Evolutionary conservation across 2,797 vertebrate species (phyloP).

Genomic region (Zonotrichia albicollis): DNA sequence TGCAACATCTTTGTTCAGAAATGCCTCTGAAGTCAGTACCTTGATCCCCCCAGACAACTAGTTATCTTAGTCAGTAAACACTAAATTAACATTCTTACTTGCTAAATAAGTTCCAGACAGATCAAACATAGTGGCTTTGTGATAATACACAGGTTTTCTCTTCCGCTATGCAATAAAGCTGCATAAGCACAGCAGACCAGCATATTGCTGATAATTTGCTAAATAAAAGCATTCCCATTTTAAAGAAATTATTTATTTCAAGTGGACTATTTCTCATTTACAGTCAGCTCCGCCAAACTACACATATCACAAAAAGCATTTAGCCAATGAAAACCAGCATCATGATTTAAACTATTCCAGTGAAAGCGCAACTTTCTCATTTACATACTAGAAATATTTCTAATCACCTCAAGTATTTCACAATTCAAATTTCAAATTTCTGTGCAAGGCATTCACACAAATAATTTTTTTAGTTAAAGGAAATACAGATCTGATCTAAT

Average conservation of each 20-base stretch:
- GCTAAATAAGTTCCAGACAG: slow-evolving; percentile 61
- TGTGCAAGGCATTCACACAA: background rate
- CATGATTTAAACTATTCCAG: background rate
- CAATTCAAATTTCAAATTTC: background rate
- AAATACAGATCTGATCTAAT: background rate
- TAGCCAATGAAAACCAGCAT: background rate
- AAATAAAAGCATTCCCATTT: background rate
- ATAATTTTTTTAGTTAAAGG: background rate
- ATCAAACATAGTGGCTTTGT: background rate
- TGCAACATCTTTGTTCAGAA: slow-evolving; percentile 83
- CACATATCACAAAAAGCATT: background rate
- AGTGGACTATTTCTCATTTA: background rate
- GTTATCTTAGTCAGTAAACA: slow-evolving; percentile 74
- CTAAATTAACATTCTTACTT: slow-evolving; percentile 72
- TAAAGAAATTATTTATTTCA: background rate
- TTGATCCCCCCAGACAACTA: slow-evolving; percentile 79
- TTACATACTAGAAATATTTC: background rate
- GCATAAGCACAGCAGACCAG: background rate
- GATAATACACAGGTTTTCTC: background rate
- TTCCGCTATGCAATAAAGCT: background rate
- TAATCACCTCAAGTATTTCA: background rate
- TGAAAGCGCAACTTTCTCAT: background rate
- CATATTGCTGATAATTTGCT: background rate
- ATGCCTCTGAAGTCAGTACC: slow-evolving; percentile 83
- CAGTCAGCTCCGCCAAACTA: background rate